Evolutionary conservation across 2,113 vertebrate genomes (phyloP).

Genomic region (Nothocercus julius): DNA sequence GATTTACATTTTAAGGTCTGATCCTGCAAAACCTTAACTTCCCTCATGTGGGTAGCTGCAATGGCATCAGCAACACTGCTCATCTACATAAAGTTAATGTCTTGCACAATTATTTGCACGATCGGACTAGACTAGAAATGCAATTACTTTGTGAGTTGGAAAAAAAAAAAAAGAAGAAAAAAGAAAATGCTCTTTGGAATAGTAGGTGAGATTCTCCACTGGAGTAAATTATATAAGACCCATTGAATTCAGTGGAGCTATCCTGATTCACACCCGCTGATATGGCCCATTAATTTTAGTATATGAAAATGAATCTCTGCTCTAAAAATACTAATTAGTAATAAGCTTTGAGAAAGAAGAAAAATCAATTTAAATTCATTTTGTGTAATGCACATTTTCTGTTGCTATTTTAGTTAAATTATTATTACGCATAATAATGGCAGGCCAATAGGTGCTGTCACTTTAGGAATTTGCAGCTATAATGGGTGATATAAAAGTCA

Average conservation of each 20-base stretch:
- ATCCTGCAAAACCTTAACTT: neutral
- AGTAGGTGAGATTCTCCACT: slow-evolving; percentile 49
- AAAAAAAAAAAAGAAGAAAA: neutral
- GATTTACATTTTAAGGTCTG: slow-evolving; percentile 11
- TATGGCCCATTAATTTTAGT: slow-evolving; percentile 43
- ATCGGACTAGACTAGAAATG: slow-evolving; percentile 26
- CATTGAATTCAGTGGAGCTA: slow-evolving; percentile 15
- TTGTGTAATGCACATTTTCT: slow-evolving; percentile 57
- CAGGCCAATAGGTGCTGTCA: slow-evolving; percentile 64
- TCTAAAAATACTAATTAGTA: slow-evolving; percentile 73
- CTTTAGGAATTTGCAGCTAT: slow-evolving; percentile 24
- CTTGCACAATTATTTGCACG: slow-evolving; percentile 49
- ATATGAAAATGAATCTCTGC: slow-evolving; percentile 62
- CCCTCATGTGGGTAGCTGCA: neutral
- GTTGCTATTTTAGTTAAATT: slow-evolving; percentile 69
- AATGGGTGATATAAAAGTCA: slow-evolving; percentile 42
- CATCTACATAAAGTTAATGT: slow-evolving; percentile 54
- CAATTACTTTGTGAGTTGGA: slow-evolving; percentile 38
- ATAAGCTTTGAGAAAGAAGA: slow-evolving; percentile 56
- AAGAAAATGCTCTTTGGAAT: slow-evolving; percentile 7
- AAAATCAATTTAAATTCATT: slow-evolving; percentile 72
- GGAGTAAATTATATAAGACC: slow-evolving; percentile 41
- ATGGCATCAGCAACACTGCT: neutral
- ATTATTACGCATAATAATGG: slow-evolving; percentile 62
- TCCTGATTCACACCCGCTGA: slow-evolving; percentile 44